Evolutionary conservation across 2,888 invertebrate species (phyloP).

Genomic region (Tupiocoris notatus): DNA sequence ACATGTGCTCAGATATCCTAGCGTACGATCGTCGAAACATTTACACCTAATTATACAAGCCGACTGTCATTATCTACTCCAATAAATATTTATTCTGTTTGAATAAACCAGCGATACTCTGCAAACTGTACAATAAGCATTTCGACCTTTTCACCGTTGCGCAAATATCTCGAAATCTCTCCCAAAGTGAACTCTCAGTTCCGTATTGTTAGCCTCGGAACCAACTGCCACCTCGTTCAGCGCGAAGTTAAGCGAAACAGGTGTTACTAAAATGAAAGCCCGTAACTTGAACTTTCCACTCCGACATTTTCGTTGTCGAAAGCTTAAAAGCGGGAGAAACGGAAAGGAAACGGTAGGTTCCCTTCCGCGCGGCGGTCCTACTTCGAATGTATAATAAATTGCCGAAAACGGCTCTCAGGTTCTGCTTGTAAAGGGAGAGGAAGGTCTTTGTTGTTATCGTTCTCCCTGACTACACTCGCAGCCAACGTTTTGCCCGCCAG

Average conservation of each 20-base stretch:
- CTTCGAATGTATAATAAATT: background rate
- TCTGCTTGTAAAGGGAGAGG: background rate
- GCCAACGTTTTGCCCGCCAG: too few species aligned
- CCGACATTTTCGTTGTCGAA: background rate
- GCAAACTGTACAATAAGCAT: too few species aligned
- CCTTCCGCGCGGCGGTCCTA: background rate
- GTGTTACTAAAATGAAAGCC: constrained; percentile 4
- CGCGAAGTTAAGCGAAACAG: background rate
- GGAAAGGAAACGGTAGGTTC: background rate
- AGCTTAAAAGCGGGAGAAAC: background rate
- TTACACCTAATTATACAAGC: too few species aligned
- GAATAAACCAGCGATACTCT: too few species aligned
- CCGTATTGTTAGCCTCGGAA: background rate
- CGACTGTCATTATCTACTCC: too few species aligned
- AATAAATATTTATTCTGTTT: too few species aligned
- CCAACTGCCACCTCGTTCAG: background rate
- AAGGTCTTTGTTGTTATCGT: background rate
- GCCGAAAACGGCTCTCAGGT: background rate
- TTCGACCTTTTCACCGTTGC: background rate
- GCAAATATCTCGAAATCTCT: background rate
- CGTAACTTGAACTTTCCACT: constrained; percentile 5
- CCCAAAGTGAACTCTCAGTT: background rate
- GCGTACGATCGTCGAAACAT: too few species aligned
- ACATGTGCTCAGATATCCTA: too few species aligned
- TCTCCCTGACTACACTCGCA: too few species aligned